These are phyloP conservation scores for Limnephilus rhombicus DNA, from an alignment of 2,888 invertebrate species.

Conservation along the genomic window DNA sequence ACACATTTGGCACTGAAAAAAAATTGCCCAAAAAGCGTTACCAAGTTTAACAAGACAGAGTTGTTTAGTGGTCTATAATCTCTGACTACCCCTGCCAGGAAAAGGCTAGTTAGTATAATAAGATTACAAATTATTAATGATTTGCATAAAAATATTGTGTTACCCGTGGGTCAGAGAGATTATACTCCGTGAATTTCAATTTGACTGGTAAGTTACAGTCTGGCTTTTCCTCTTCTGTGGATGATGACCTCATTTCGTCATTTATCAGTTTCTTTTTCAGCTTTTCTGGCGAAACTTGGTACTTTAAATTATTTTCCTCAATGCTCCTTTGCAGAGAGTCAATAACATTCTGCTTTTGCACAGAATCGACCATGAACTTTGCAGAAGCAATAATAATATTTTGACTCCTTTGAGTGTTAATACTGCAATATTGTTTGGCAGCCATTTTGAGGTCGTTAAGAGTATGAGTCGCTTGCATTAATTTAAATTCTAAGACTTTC, in stretches of 20 bases:
- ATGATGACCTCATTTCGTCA: background rate
- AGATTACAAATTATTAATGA: background rate
- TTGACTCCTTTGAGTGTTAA: slow-evolving; percentile 17
- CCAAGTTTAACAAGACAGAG: no score
- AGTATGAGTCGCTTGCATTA: background rate
- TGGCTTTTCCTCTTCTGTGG: background rate
- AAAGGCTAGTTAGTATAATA: background rate
- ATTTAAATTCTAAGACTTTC: slow-evolving; percentile 22
- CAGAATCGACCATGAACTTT: slow-evolving; percentile 17
- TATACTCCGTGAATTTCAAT: background rate
- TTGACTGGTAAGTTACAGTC: slow-evolving; percentile 5
- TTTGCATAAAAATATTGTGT: background rate
- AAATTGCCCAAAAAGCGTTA: no score
- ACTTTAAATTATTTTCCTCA: slow-evolving; percentile 25
- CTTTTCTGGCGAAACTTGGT: background rate
- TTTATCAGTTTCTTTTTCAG: background rate
- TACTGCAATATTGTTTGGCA: background rate
- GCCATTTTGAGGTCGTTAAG: slow-evolving; percentile 8
- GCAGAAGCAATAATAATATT: slow-evolving; percentile 48
- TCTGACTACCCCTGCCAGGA: no score
- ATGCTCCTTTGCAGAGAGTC: background rate
- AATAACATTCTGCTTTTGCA: slow-evolving; percentile 6
- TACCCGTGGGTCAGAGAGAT: background rate
- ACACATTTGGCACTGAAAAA: no score
- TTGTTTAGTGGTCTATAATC: no score